Conservation (phyloP, 2,797 vertebrate genomes). For the Bucorvus abyssinicus region DNA sequence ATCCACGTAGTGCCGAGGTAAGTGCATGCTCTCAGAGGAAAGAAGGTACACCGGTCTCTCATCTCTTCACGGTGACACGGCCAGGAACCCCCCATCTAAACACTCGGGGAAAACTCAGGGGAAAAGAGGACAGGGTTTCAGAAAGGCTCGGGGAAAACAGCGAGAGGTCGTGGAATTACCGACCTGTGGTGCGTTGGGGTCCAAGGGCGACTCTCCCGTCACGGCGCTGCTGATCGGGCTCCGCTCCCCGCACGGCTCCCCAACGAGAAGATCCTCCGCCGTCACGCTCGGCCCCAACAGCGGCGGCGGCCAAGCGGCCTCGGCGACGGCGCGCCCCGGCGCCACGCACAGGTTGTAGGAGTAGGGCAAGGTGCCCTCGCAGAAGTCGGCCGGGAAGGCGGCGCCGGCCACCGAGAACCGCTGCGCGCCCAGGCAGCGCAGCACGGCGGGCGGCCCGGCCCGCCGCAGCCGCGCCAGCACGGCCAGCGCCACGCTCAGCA, state of each 20-base stretch:
- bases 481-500: neutral
- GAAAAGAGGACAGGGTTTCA: too few species aligned
- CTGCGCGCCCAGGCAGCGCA: neutral
- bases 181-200: neutral
- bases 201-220: accelerated
- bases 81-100: too few species aligned
- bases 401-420: neutral
- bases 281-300: neutral
- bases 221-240: neutral
- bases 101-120: too few species aligned
- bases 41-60: too few species aligned
- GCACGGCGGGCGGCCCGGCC: neutral
- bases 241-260: neutral
- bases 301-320: slow-evolving; percentile 40
- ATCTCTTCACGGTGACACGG: too few species aligned
- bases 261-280: neutral
- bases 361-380: slow-evolving; percentile 67
- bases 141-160: too few species aligned
- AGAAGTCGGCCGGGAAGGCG: neutral
- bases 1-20: too few species aligned
- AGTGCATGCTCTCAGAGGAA: too few species aligned
- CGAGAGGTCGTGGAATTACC: too few species aligned
- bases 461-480: neutral
- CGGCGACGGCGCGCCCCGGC: slow-evolving; percentile 54
- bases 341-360: slow-evolving; percentile 74